These are phyloP conservation scores for Leuciscus idus DNA, from an alignment of 2,113 vertebrate genomes.

Conservation along the genomic window DNA sequence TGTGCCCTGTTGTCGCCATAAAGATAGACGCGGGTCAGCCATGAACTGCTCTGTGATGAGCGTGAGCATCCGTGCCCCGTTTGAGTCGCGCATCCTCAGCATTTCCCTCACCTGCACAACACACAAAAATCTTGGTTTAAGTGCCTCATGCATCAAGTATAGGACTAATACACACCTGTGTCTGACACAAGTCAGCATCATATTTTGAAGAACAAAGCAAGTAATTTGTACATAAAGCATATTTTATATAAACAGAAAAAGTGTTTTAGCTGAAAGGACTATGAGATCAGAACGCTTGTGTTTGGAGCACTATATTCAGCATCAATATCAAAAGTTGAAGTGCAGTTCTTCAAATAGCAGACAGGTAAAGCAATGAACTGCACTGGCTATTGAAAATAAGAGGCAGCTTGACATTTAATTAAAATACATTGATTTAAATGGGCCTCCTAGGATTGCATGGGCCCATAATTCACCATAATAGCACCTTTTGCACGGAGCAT, in stretches of 20 bases:
- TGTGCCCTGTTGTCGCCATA: slow-evolving; percentile 97
- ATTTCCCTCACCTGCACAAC: slow-evolving; percentile 92
- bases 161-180: neutral
- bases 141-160: neutral
- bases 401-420: slow-evolving; percentile 59
- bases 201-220: neutral
- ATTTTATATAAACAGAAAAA: neutral
- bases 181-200: neutral
- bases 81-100: slow-evolving; percentile 98
- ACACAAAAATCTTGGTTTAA: slow-evolving; percentile 37
- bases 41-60: slow-evolving; percentile 98
- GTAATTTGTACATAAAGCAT: neutral
- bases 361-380: slow-evolving; percentile 13
- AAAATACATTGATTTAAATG: slow-evolving; percentile 59
- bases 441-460: slow-evolving; percentile 49
- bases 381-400: slow-evolving; percentile 43
- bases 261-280: neutral
- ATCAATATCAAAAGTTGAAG: slow-evolving; percentile 2
- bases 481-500: slow-evolving; percentile 42
- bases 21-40: slow-evolving; percentile 94
- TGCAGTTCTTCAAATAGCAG: neutral
- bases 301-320: neutral
- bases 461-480: slow-evolving; percentile 53
- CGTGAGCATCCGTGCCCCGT: slow-evolving; percentile 95
- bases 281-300: neutral